These are phyloP conservation scores for Ctenodactylus gundi DNA, from an alignment of 2,113 vertebrate species.

Conservation along the genomic window DNA sequence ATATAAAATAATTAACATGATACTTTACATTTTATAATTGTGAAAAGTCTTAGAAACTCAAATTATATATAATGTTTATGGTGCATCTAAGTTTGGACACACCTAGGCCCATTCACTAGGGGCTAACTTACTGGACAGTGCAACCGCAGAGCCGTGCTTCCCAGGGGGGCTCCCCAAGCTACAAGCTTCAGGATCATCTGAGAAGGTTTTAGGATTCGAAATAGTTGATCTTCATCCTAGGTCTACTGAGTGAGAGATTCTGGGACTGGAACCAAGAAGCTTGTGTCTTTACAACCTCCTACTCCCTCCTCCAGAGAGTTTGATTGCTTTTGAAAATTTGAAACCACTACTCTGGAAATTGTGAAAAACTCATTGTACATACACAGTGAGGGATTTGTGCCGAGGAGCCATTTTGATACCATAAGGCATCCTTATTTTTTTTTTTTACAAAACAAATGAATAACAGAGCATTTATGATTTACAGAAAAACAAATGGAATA, in stretches of 20 bases:
- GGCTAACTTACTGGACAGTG: not conserved
- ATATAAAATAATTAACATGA: not conserved
- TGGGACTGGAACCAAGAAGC: not conserved
- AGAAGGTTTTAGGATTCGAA: not conserved
- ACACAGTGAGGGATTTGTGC: not conserved
- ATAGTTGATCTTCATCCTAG: not conserved
- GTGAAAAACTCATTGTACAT: not conserved
- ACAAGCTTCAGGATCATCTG: not conserved
- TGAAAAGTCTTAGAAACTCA: not conserved
- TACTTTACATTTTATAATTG: not conserved
- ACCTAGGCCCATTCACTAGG: not conserved
- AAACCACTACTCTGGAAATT: not conserved
- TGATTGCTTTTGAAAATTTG: constrained; percentile 11
- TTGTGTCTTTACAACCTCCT: not conserved
- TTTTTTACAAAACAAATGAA: not conserved
- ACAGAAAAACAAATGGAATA: not conserved
- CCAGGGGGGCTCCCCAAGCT: not conserved
- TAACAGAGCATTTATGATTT: not conserved
- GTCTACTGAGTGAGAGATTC: not conserved
- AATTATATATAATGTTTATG: not conserved
- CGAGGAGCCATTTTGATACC: not conserved
- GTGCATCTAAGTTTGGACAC: not conserved
- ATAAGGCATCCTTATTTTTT: not conserved
- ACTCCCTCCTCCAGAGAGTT: not conserved
- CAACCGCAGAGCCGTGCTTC: not conserved